Evolutionary conservation across 2,888 invertebrate genomes (phyloP).

Genomic region (Macropis europaea): DNA sequence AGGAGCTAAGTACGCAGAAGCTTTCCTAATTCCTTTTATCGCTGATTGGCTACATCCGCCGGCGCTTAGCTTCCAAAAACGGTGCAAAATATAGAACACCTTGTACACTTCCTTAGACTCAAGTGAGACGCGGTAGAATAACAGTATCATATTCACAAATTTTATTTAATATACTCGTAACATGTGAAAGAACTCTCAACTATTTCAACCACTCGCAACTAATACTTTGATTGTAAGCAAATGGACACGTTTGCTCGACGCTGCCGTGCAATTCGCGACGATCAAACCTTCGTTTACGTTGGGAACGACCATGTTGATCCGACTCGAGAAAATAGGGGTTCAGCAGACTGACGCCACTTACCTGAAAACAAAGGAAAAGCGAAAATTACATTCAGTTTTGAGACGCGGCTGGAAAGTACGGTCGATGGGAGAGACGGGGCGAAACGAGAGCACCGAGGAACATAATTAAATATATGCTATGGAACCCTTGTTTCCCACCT

Average conservation of each 20-base stretch:
- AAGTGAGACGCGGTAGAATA: too few species aligned
- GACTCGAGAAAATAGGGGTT: background rate
- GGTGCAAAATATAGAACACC: too few species aligned
- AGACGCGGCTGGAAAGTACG: slow-evolving; percentile 40
- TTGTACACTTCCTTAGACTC: too few species aligned
- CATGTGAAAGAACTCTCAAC: too few species aligned
- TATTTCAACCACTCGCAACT: too few species aligned
- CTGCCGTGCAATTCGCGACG: background rate
- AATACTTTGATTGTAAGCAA: slow-evolving; percentile 27
- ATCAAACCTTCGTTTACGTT: slow-evolving; percentile 42
- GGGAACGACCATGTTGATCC: slow-evolving; percentile 12
- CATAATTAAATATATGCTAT: slow-evolving; percentile 69
- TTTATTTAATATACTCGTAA: too few species aligned
- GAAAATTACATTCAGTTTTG: slow-evolving; percentile 57
- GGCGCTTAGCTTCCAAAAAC: too few species aligned
- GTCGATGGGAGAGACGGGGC: slow-evolving; percentile 10
- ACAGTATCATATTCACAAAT: too few species aligned
- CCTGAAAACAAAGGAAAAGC: slow-evolving; percentile 72
- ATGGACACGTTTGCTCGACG: background rate
- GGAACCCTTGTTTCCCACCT: slow-evolving; percentile 52
- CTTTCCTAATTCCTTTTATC: too few species aligned
- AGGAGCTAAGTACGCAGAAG: too few species aligned
- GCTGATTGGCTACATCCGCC: too few species aligned
- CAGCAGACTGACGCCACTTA: slow-evolving; percentile 62
- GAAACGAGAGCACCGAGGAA: slow-evolving; percentile 33